Percentiles rank a stretch among this genome's conserved stretches.
Conservation (phyloP, 2,113 vertebrate species). For the Notarius lentiginosus region DNA sequence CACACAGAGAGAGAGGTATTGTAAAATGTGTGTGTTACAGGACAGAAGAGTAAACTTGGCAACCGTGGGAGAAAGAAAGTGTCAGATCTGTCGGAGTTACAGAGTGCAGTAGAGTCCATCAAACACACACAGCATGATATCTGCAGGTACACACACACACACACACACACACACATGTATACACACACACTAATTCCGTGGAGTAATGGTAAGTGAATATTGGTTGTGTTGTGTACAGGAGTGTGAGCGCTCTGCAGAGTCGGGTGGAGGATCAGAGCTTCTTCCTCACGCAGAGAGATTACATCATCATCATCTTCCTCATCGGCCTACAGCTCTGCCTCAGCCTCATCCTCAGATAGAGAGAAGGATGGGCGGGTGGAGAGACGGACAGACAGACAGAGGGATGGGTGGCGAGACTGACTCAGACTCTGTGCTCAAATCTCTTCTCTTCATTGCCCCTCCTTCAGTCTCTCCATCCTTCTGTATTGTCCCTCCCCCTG, state of each 20-base stretch:
- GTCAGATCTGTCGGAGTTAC: conserved; percentile 89
- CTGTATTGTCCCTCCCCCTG: not conserved
- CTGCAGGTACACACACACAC: conserved; percentile 80
- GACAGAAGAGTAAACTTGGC: conserved; percentile 85
- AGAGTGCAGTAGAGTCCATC: conserved; percentile 95
- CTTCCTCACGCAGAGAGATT: conserved; percentile 92
- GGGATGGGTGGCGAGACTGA: too few relatives aligned
- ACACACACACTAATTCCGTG: not conserved
- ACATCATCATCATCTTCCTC: conserved; percentile 85
- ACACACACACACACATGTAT: conserved; percentile 63
- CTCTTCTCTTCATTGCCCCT: not conserved
- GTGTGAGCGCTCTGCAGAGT: conserved; percentile 82
- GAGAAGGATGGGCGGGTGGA: not conserved
- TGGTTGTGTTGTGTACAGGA: conserved; percentile 72
- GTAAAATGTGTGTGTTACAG: conserved; percentile 63
- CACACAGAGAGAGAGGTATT: not conserved
- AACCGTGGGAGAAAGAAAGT: conserved; percentile 88
- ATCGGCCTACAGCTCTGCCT: conserved; percentile 89
- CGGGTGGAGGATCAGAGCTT: conserved; percentile 74
- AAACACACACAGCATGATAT: conserved; percentile 94
- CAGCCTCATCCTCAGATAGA: conserved; percentile 92
- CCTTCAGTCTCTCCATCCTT: not conserved
- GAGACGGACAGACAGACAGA: conserved; percentile 2
- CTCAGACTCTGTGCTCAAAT: not conserved
- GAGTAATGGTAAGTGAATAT: not conserved